These are phyloP conservation scores for Colossoma macropomum DNA, from an alignment of 2,113 vertebrate species.

Conservation along the genomic window DNA sequence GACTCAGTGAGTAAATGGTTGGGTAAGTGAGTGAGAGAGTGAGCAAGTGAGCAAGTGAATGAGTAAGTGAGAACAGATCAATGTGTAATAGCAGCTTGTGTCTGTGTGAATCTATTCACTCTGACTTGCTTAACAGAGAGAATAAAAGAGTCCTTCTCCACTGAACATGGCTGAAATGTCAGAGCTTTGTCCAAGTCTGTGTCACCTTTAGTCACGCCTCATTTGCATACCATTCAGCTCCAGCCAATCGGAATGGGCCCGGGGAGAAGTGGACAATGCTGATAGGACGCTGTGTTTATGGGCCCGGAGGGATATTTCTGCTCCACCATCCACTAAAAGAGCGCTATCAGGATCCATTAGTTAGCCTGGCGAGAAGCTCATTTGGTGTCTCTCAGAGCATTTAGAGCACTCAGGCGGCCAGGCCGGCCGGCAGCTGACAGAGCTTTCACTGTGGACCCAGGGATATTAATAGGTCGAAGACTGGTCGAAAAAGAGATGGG, in stretches of 20 bases:
- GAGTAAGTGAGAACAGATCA: not conserved
- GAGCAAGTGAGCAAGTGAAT: not conserved
- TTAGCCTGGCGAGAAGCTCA: conserved; percentile 36
- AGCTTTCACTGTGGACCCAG: conserved; percentile 8
- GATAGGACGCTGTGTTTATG: conserved; percentile 37
- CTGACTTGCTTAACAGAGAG: conserved; percentile 54
- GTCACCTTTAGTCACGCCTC: conserved; percentile 73
- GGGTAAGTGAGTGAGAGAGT: not conserved
- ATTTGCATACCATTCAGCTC: conserved; percentile 70
- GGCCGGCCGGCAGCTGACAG: conserved; percentile 29
- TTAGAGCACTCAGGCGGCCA: conserved; percentile 37
- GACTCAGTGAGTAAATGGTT: not conserved
- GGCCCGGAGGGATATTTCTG: conserved; percentile 32
- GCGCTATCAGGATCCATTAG: conserved; percentile 52
- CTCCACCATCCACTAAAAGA: conserved; percentile 46
- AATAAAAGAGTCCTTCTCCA: conserved; percentile 62
- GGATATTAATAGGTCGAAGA: conserved; percentile 41
- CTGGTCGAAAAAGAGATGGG: conserved; percentile 15
- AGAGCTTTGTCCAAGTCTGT: conserved; percentile 71
- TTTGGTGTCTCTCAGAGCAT: conserved; percentile 34
- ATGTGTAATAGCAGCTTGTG: conserved; percentile 29
- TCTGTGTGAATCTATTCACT: conserved; percentile 34
- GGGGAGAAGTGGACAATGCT: conserved; percentile 4
- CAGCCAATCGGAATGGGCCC: conserved; percentile 48
- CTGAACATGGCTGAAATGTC: conserved; percentile 80